Evolutionary conservation across 2,113 vertebrate genomes (phyloP), one percentile per base, ranked within the genome.

Genomic region (Ibidorhyncha struthersii): DNA sequence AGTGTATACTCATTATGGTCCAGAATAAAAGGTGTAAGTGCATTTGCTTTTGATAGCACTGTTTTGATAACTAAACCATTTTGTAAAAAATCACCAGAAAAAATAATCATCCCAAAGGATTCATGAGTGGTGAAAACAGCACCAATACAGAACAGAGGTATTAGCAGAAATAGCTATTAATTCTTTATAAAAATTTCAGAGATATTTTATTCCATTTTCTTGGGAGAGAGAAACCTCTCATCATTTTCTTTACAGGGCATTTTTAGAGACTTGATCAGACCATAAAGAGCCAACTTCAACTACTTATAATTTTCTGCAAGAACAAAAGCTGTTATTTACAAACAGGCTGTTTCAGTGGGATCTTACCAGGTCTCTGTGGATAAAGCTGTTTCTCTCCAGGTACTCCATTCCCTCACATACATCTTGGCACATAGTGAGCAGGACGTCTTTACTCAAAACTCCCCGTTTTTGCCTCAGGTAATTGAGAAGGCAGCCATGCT

Each of bases 361-460:
- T 12, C 32, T 98, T 98, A 99, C 99, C 98, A 99, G 97, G 74
- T 99, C 99, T 96, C 99, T 98, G 98, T 99, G 99, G 94, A 99
- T 99, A 97, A 99, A 99, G 94, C 98, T 96, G 85, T 99, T 98
- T 38, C 84, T 92, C 96, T 99, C 99, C 96, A 99, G 97, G 94
- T 99, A 99, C 90, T 98, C 98, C 99, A 99, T 99, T 36, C 99
- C 99, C 83, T 99, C 98, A 18, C 99, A 98, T 5, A 99, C 97
- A 41, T 99, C 99, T 93, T 99, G 99, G 89, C 99, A 99, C 95
- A 99, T 98, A 25, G 99, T 99, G 58, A 99, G 98, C 69, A 99
- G 97, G 38, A 93, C 45, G 1, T 98, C 99, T 45, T 97, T 95
- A 56, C 87, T 98, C 69, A 99, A 96, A 82, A 97, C 97, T 47